These are phyloP conservation scores for Diachasmimorpha longicaudata DNA, from an alignment of 1,140 invertebrate species.

Conservation along the genomic window DNA sequence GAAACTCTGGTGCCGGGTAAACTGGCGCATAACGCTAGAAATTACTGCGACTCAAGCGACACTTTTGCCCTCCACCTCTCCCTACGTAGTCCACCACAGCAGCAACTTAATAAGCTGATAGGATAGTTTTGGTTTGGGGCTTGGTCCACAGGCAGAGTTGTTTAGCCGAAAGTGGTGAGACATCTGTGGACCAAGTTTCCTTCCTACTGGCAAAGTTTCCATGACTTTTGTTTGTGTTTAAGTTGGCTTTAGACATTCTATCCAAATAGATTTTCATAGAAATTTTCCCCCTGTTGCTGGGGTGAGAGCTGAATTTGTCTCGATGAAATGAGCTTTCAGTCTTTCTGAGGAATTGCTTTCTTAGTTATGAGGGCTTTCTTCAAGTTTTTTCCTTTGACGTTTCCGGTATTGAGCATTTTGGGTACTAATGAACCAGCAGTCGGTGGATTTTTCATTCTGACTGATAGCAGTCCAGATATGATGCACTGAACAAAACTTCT, in stretches of 20 bases:
- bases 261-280: not conserved
- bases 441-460: too few relatives aligned
- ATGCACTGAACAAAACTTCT: too few relatives aligned
- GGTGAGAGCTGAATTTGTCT: too few relatives aligned
- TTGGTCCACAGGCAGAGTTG: not conserved
- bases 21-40: not conserved
- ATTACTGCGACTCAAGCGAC: not conserved
- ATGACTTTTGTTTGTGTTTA: conserved; percentile 18
- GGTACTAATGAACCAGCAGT: too few relatives aligned
- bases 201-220: not conserved
- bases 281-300: not conserved
- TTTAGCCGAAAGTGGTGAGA: conserved; percentile 6
- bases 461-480: too few relatives aligned
- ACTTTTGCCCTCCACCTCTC: not conserved
- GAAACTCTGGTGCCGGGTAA: conserved; percentile 13
- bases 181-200: not conserved
- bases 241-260: not conserved
- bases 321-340: too few relatives aligned
- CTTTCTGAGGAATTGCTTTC: too few relatives aligned
- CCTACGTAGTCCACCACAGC: conserved; percentile 12
- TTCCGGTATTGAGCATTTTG: too few relatives aligned
- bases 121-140: conserved; percentile 32
- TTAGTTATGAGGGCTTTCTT: too few relatives aligned
- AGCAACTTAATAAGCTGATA: conserved; percentile 44
- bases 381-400: too few relatives aligned